Evolutionary conservation across 1,140 invertebrate species (phyloP), one percentile per base, ranked within the genome.

Genomic region (Cephus cinctus): DNA sequence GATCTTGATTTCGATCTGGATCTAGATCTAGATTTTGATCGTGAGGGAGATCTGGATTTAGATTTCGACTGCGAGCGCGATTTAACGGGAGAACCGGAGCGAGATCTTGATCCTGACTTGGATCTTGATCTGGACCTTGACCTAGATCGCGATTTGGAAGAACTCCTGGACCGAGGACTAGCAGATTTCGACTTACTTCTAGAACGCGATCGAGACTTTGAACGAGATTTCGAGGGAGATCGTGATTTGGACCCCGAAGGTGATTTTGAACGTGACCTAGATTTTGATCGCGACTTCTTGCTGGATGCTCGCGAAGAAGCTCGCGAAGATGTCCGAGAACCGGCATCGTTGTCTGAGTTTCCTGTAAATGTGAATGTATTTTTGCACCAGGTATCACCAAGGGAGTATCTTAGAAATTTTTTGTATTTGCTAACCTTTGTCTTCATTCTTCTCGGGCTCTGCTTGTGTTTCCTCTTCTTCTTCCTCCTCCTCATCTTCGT

Each of bases 401-500:
- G n/a, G n/a, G n/a, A n/a, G n/a, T n/a, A n/a, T n/a, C n/a, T n/a
- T n/a, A n/a, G n/a, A n/a, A n/a, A 22, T 35, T 52, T 47, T 4
- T 27, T 15, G n/a, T 18, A 34, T 46, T 43, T 12, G 15, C 18
- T 43, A 31, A 67, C 62, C 65, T 66, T 71, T 69, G 0, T 69
- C 64, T 36, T 70, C 63, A 31, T 46, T 47, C 54, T 69, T 66
- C 19, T 73, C 67, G n/a, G 56, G 27, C 8, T 50, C 52, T 21
- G 56, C 65, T 16, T 64, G 63, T 31, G 63, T 63, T 14, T 72
- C 71, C 21, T 75, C 71, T 4, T 69, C 69, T 14, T 75, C 70
- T 9, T 67, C 70, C 4, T 72, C 76, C 30, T 80, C 78, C 31
- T 80, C 78, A 23, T 83, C 86, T 44, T 88, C 87, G 43, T 90